These are phyloP conservation scores for Trisateles emortualis DNA, from an alignment of 2,888 invertebrate species.

Conservation along the genomic window DNA sequence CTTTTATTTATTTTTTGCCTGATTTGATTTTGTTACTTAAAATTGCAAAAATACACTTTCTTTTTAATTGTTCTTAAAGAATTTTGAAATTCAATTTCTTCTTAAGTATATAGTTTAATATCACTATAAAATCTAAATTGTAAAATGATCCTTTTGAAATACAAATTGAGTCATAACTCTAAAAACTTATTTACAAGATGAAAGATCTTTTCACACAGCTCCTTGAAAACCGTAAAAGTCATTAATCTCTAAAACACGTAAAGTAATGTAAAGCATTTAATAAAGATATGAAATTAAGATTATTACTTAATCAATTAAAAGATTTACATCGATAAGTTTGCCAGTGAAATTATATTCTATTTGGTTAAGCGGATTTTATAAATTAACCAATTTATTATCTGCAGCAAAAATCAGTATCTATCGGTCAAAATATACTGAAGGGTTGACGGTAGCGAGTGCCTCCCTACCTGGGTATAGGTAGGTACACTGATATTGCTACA, in stretches of 20 bases:
- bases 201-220: conserved; percentile 1
- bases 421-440: too few relatives aligned
- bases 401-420: too few relatives aligned
- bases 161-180: background rate
- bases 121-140: background rate
- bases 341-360: background rate
- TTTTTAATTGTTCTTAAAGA: too few relatives aligned
- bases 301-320: conserved; percentile 4
- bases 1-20: too few relatives aligned
- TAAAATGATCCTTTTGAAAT: background rate
- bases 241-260: conserved; percentile 10
- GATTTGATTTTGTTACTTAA: too few relatives aligned
- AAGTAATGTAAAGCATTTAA: background rate
- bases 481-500: too few relatives aligned
- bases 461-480: too few relatives aligned
- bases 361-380: background rate
- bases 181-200: background rate
- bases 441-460: too few relatives aligned
- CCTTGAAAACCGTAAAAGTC: conserved; percentile 8
- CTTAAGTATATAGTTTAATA: too few relatives aligned
- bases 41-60: too few relatives aligned
- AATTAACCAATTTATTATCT: background rate
- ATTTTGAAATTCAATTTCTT: too few relatives aligned
- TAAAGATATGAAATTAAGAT: conserved; percentile 8
- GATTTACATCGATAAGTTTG: background rate